Percentiles rank a stretch among this genome's conserved stretches.
phyloP scores from a whole-genome alignment of 2,113 vertebrate species.

The Solea senegalensis region DNA sequence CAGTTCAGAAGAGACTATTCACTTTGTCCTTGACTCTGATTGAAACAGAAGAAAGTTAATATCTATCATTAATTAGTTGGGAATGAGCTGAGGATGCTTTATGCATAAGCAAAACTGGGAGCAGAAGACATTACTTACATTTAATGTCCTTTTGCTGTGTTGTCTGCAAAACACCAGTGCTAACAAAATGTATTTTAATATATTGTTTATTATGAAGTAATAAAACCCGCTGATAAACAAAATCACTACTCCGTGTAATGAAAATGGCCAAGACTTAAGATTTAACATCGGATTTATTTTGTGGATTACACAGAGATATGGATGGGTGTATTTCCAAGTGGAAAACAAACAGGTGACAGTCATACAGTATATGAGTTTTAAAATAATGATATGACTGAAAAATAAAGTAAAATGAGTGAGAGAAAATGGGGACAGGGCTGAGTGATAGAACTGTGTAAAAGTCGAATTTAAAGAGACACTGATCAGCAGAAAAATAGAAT shows the following conservation, averaged over 20 bases:
- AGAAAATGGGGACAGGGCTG: not conserved
- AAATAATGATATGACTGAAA: not conserved
- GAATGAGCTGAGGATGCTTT: constrained; percentile 1
- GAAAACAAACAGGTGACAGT: too few relatives aligned
- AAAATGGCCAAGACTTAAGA: not conserved
- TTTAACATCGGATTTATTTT: constrained; percentile 5
- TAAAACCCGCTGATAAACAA: not conserved
- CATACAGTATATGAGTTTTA: not conserved
- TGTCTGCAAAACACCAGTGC: not conserved
- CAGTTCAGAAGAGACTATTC: constrained; percentile 24
- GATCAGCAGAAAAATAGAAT: too few relatives aligned
- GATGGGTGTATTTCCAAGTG: too few relatives aligned
- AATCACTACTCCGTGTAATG: not conserved
- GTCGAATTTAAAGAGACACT: constrained; percentile 1
- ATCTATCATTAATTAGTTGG: constrained; percentile 2
- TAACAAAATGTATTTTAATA: not conserved
- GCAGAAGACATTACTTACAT: not conserved
- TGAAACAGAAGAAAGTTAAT: constrained; percentile 7
- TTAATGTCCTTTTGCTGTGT: not conserved
- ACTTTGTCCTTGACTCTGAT: constrained; percentile 4
- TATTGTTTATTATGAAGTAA: not conserved
- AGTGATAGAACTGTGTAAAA: not conserved
- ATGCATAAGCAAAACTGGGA: not conserved
- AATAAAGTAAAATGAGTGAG: not conserved
- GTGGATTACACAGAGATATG: too few relatives aligned